Base-by-base conservation (phyloP, 2,797 vertebrate genomes). In the Huso huso region DNA sequence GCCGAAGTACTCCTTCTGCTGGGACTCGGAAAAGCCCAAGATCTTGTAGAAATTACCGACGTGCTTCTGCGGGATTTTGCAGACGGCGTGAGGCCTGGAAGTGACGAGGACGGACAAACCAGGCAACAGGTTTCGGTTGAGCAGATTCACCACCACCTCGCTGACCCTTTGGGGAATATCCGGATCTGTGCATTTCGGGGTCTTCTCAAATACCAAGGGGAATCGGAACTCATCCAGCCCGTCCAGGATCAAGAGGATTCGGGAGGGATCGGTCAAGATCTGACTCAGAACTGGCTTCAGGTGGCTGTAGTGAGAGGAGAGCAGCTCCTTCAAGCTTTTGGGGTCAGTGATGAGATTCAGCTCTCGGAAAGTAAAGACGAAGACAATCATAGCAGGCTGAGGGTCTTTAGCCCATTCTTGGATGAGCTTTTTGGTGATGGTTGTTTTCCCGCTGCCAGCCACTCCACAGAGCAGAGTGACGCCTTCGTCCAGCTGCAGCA, bases 391-490 rank as follows among this genome's bases (percentile, higher is more conserved):
- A 51, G 70, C 49, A 0, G 62, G 63, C 11, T 62, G 65, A 6
- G 60, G 15, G 48, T 75, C 70, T 6, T 18, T 18, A 50, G 74
- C 73, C 79, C 79, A 81, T 63, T 78, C 72, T 9, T 58, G 72
- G 4, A 78, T 69, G 49, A 81, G 49, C 8, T 68, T 66, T 55
- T 68, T 74, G 48, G 79, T 73, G 18, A 76, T 71, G 1, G 78
- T 81, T 49, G 79, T 81, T 71, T 81, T 81, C 8, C 79, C 79
- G 59, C 79, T 79, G 51, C 79, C 79, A 1, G 79, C 78, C n/a
- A 79, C 76, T 13, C 79, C 79, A 8, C 71, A 79, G 18, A 81
- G 65, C 67, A 81, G 68, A 7, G 62, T 65, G 60, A 77, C 73
- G 51, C 75, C 76, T 2, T 68, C 23, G 52, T 55, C n/a, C 9